Evolutionary conservation across 2,113 vertebrate species (phyloP).

Genomic region (Haliaeetus leucogaster): DNA sequence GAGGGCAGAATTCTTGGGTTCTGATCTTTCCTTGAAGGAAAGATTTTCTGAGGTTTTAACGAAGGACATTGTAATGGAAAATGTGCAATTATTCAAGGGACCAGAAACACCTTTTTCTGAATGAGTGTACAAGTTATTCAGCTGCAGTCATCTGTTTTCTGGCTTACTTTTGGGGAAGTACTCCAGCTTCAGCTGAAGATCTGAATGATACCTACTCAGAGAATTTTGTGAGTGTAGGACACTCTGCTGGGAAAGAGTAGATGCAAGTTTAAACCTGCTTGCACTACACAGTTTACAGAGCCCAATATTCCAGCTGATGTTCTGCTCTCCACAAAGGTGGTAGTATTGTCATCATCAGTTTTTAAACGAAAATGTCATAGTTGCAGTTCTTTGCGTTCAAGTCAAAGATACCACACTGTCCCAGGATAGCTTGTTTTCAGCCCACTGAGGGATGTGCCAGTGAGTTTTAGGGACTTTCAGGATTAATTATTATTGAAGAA

Average conservation of each 20-base stretch:
- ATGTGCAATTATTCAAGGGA: not conserved
- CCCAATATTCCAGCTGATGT: not conserved
- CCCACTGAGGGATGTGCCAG: not conserved
- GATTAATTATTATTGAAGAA: not conserved
- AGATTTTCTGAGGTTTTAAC: fast-evolving
- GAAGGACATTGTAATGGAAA: not conserved
- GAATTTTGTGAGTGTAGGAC: not conserved
- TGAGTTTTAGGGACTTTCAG: not conserved
- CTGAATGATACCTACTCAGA: not conserved
- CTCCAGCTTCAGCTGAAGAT: not conserved
- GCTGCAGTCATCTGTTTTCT: not conserved
- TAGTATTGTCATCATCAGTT: not conserved
- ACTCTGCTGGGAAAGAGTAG: not conserved
- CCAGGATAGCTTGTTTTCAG: not conserved
- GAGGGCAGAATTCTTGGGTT: not conserved
- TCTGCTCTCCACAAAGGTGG: not conserved
- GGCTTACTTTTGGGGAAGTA: not conserved
- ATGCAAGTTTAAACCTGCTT: not conserved
- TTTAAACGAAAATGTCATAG: not conserved
- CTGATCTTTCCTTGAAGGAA: not conserved
- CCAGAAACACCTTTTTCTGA: not conserved
- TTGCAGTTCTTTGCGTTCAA: not conserved
- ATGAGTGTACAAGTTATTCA: not conserved
- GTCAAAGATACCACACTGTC: not conserved
- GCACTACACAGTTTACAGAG: not conserved